Evolutionary conservation across 2,888 invertebrate genomes (phyloP), one percentile per base, ranked within the genome.

Genomic region (Anthoptus insignis): DNA sequence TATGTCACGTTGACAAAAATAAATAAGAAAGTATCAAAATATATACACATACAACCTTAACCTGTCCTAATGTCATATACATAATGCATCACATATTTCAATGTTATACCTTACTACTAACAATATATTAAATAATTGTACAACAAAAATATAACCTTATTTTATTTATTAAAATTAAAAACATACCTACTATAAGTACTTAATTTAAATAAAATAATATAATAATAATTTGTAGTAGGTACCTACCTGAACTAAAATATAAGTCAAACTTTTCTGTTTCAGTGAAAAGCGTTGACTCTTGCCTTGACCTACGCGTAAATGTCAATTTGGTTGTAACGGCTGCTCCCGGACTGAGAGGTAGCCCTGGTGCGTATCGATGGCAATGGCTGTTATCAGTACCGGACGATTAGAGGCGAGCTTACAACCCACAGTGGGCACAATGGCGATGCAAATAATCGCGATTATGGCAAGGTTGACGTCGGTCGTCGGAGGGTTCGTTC

Each of bases 381-480:
- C 4, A 11, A 19, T 8, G 42, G 5, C 9, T 19, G n/a, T 8
- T 53, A 37, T 65, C 65, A 65, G 64, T 57, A 66, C 68, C 64
- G 72, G 80, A 82, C 84, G 87, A 88, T 88, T 86, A 86, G 83
- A 83, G 81, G 78, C 75, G 78, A 79, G 80, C 78, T 83, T 80
- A 79, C 82, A 78, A 76, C 80, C 84, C 81, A 81, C 84, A 77
- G 75, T 79, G 79, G 83, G 79, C 81, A 90, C 89, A 90, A 89
- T 89, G 84, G 88, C 83, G 84, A 92, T 92, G 92, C 89, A 91
- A 91, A 92, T 92, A 88, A 91, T 89, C 87, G 87, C 89, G 91
- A 92, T 91, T 90, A 92, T 91, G 90, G 91, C 91, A 91, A 91
- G 91, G 91, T 91, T 92, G 91, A 89, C 89, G 91, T 84, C 92